phyloP scores from a whole-genome alignment of 2,797 vertebrate genomes.

The Podarcis siculus region DNA sequence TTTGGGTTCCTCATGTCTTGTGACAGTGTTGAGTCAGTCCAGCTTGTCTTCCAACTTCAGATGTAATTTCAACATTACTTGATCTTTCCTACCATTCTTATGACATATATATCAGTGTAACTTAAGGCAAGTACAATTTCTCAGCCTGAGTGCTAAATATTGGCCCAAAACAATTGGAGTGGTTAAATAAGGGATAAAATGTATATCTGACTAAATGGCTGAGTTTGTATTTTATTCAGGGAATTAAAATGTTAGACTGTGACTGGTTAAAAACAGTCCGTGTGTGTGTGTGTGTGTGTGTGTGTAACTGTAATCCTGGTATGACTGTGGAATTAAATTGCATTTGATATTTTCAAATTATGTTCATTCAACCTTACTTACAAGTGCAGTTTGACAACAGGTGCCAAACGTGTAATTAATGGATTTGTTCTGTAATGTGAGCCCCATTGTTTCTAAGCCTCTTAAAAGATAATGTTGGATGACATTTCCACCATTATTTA shows the following conservation, averaged over 20 bases:
- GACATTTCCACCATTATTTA: background rate
- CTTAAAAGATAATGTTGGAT: background rate
- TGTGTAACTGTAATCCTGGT: slow-evolving; percentile 16
- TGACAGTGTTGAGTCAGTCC: background rate
- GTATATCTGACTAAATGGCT: background rate
- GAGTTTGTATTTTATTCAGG: slow-evolving; percentile 55
- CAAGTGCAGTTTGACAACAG: slow-evolving; percentile 10
- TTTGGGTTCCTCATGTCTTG: too few relatives aligned
- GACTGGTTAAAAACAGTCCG: slow-evolving; percentile 29
- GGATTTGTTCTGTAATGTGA: slow-evolving; percentile 18
- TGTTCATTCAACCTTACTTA: slow-evolving; percentile 43
- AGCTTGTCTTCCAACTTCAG: background rate
- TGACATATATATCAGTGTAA: too few relatives aligned
- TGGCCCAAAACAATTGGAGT: background rate
- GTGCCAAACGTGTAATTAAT: slow-evolving; percentile 25
- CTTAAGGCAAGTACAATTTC: background rate
- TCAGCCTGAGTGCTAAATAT: background rate
- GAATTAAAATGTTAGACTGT: slow-evolving; percentile 38
- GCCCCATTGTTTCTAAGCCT: slow-evolving; percentile 11
- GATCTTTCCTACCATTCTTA: too few relatives aligned
- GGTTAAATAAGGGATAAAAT: background rate
- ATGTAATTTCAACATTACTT: background rate
- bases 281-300: too few relatives aligned
- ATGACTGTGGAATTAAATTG: slow-evolving; percentile 32
- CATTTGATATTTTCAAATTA: slow-evolving; percentile 51